These are phyloP conservation scores for Trachythela sp. DNA, from an alignment of 64 coral and sea anemone species.

Conservation along the genomic window DNA sequence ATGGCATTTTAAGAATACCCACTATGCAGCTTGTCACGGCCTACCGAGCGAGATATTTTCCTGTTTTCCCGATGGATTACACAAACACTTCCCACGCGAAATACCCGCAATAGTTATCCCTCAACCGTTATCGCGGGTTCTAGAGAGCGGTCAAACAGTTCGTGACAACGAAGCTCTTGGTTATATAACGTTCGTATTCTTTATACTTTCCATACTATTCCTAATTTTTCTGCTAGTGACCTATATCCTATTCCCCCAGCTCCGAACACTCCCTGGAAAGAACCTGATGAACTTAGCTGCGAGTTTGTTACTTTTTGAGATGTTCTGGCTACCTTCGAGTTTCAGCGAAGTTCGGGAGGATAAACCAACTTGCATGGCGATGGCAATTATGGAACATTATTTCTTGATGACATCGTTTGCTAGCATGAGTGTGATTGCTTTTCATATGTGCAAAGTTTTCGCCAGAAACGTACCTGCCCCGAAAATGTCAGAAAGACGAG, in stretches of 20 bases:
- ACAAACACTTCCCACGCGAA: neutral
- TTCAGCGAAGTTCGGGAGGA: neutral
- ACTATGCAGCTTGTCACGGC: neutral
- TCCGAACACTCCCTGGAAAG: slow-evolving; percentile 44
- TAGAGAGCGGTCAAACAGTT: neutral
- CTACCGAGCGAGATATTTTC: neutral
- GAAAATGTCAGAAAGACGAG: neutral
- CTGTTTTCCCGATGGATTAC: neutral
- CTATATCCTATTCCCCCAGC: slow-evolving; percentile 29
- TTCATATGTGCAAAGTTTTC: neutral
- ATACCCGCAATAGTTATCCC: no score
- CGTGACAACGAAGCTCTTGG: neutral
- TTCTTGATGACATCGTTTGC: neutral
- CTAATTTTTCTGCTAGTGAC: slow-evolving; percentile 32
- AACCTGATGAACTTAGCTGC: slow-evolving; percentile 36
- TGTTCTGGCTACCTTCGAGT: neutral
- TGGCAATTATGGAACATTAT: neutral
- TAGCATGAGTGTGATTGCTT: neutral
- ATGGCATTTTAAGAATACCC: neutral
- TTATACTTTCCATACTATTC: slow-evolving; percentile 1
- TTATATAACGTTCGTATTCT: slow-evolving; percentile 35
- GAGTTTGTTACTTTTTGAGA: slow-evolving; percentile 25
- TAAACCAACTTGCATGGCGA: neutral
- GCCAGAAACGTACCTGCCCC: neutral
- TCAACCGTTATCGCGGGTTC: neutral